These are phyloP conservation scores for Sarcoramphus papa DNA, from an alignment of 2,797 vertebrate genomes.

Conservation along the genomic window DNA sequence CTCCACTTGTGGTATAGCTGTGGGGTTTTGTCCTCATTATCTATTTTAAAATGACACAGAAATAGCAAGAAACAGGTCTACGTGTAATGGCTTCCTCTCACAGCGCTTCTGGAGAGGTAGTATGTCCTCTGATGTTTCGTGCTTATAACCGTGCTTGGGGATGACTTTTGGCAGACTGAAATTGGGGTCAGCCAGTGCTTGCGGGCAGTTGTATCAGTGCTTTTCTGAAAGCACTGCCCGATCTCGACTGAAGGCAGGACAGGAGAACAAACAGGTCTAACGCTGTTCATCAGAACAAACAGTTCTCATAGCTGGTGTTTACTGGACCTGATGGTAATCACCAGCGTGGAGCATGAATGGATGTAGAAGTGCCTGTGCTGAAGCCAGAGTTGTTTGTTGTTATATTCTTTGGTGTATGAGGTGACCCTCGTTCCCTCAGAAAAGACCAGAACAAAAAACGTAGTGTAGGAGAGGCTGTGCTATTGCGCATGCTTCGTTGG, in stretches of 20 bases:
- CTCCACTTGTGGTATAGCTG: fast-evolving
- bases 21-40: fast-evolving
- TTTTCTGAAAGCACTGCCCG: neutral
- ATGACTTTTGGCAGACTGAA: neutral
- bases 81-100: neutral
- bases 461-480: neutral
- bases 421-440: neutral
- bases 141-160: neutral
- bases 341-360: neutral
- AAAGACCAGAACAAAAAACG: neutral
- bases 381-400: neutral
- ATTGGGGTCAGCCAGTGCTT: neutral
- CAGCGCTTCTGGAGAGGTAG: neutral
- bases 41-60: neutral
- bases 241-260: fast-evolving
- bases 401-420: neutral
- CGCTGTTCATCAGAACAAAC: neutral
- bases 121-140: neutral
- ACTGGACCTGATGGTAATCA: neutral
- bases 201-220: neutral
- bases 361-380: neutral
- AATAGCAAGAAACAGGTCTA: neutral
- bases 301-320: fast-evolving
- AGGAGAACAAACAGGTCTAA: neutral
- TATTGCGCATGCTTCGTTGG: neutral